Conservation (phyloP, 1,140 invertebrate species). For the Drosophila lowei region DNA sequence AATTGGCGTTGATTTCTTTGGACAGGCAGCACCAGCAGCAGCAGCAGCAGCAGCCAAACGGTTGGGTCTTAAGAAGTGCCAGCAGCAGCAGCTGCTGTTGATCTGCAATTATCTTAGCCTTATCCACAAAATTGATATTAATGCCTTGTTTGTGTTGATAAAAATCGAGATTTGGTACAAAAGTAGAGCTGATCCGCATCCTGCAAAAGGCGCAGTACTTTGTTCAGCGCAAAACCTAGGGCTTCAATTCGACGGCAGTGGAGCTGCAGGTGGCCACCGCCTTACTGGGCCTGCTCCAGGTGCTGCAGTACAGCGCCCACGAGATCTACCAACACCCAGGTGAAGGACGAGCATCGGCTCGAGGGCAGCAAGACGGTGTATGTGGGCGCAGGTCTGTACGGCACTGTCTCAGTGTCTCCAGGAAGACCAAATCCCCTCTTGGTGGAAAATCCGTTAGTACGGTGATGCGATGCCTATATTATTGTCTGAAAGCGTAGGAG, state of each 20-base stretch:
- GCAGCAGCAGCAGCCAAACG: conserved; percentile 8
- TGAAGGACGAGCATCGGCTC: conserved; percentile 84
- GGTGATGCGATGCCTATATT: no score
- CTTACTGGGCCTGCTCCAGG: conserved; percentile 89
- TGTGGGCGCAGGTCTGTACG: conserved; percentile 92
- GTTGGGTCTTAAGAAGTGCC: not conserved
- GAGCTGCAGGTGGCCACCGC: conserved; percentile 86
- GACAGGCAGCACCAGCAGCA: conserved; percentile 46
- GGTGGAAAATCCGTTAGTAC: no score
- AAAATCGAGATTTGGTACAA: conserved; percentile 38
- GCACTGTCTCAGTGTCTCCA: conserved; percentile 89
- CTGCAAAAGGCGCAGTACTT: conserved; percentile 87
- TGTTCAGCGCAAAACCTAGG: conserved; percentile 78
- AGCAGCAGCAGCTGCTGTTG: conserved; percentile 38
- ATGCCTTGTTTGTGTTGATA: conserved; percentile 79
- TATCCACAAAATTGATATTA: conserved; percentile 62
- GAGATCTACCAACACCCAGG: conserved; percentile 91
- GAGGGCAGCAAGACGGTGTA: conserved; percentile 85
- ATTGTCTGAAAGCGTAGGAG: no score
- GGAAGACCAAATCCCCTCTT: no score
- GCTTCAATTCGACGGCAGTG: conserved; percentile 83
- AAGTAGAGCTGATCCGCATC: conserved; percentile 86
- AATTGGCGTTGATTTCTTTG: conserved; percentile 77
- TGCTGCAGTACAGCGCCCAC: conserved; percentile 95
- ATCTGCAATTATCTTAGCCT: no score